phyloP scores from a whole-genome alignment of 2,888 invertebrate genomes.

The Neelides folsomi region DNA sequence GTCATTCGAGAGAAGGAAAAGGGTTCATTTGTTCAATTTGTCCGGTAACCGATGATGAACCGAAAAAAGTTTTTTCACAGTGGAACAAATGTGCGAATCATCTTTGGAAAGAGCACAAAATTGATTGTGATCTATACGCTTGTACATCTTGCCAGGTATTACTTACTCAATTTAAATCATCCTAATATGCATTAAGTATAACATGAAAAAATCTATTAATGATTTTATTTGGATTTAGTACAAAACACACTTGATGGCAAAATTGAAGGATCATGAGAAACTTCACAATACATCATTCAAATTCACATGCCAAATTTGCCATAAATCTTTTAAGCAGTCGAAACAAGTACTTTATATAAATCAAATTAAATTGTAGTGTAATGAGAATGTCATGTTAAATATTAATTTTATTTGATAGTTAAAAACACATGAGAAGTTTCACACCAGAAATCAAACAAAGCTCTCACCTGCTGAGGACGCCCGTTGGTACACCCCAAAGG shows the following conservation, averaged over 20 bases:
- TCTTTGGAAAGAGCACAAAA: constrained; percentile 53
- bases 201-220: too few species aligned
- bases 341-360: constrained; percentile 22
- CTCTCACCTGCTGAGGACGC: constrained; percentile 26
- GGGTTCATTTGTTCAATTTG: constrained; percentile 21
- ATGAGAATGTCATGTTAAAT: too few species aligned
- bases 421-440: constrained; percentile 30
- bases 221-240: constrained; percentile 15
- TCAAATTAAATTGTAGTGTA: background rate
- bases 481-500: constrained; percentile 48
- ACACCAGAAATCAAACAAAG: constrained; percentile 26
- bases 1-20: constrained; percentile 13
- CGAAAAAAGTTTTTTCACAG: background rate
- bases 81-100: constrained; percentile 57
- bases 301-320: constrained; percentile 24
- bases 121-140: constrained; percentile 63
- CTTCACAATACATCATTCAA: constrained; percentile 19
- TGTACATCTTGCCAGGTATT: constrained; percentile 52
- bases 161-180: too few species aligned
- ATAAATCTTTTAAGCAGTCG: constrained; percentile 28
- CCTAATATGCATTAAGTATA: too few species aligned
- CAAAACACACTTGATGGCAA: constrained; percentile 23
- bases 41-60: constrained; percentile 6
- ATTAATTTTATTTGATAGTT: constrained; percentile 7
- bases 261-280: constrained; percentile 28